Conservation (phyloP, 2,113 vertebrate genomes). For the Percina caprodes region DNA sequence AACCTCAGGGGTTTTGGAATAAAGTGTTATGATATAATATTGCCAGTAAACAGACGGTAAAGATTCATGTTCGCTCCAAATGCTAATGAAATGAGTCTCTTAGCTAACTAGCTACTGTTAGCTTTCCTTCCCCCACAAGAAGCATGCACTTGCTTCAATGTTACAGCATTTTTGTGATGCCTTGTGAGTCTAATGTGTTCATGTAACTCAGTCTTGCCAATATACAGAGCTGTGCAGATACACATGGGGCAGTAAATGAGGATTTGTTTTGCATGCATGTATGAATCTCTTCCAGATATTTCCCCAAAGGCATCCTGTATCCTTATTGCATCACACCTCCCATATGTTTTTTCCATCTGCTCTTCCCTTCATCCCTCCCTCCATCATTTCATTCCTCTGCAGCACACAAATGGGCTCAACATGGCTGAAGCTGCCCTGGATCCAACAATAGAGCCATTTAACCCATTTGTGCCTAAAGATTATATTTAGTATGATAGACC, state of each 20-base stretch:
- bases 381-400: conserved; percentile 27
- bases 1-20: no score
- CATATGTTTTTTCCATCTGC: conserved; percentile 71
- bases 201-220: conserved; percentile 9
- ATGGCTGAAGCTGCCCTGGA: conserved; percentile 4
- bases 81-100: background rate
- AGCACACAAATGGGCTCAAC: conserved; percentile 41
- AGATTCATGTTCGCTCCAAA: background rate
- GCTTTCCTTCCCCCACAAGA: background rate
- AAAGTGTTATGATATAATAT: background rate
- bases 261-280: conserved; percentile 55
- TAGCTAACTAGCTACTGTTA: background rate
- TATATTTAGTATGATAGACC: no score
- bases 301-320: conserved; percentile 53
- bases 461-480: no score
- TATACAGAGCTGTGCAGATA: conserved; percentile 3
- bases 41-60: background rate
- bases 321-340: conserved; percentile 65
- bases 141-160: conserved; percentile 13
- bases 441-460: conserved; percentile 31
- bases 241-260: conserved; percentile 49
- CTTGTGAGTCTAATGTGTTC: conserved; percentile 19
- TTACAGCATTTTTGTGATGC: conserved; percentile 7
- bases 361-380: conserved; percentile 35
- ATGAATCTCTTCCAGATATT: conserved; percentile 53